Conservation (phyloP, 2,113 vertebrate species). For the Tragelaphus scriptus region DNA sequence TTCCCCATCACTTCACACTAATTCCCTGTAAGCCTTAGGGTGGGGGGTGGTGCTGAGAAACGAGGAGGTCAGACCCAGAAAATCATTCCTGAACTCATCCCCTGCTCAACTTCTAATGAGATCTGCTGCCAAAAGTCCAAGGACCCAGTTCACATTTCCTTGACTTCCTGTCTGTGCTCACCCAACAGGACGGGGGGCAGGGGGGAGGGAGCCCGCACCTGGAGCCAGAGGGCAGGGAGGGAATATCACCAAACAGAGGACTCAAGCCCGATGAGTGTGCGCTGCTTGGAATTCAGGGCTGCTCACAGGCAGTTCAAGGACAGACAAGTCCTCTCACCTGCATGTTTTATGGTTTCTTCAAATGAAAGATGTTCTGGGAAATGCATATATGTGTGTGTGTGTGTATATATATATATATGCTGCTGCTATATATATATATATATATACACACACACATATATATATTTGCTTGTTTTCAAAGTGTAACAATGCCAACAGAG, state of each 20-base stretch:
- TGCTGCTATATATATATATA: too few species aligned
- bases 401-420: too few species aligned
- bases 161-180: not conserved
- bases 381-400: too few species aligned
- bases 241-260: fast-evolving
- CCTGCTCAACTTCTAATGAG: not conserved
- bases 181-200: fast-evolving
- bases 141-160: not conserved
- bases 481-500: not conserved
- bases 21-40: not conserved
- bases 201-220: too few species aligned
- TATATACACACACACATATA: too few species aligned
- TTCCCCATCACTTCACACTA: not conserved
- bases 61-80: not conserved
- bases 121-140: not conserved
- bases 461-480: not conserved
- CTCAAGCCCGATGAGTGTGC: fast-evolving
- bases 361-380: not conserved
- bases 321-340: not conserved
- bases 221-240: fast-evolving
- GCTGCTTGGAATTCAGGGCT: fast-evolving
- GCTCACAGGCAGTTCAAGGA: fast-evolving
- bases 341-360: not conserved
- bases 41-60: not conserved
- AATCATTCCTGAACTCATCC: not conserved